A percentile compares a stretch with the other conserved stretches of the same genome.
phyloP scores from a whole-genome alignment of 1,140 invertebrate genomes.

The Myzus persicae region DNA sequence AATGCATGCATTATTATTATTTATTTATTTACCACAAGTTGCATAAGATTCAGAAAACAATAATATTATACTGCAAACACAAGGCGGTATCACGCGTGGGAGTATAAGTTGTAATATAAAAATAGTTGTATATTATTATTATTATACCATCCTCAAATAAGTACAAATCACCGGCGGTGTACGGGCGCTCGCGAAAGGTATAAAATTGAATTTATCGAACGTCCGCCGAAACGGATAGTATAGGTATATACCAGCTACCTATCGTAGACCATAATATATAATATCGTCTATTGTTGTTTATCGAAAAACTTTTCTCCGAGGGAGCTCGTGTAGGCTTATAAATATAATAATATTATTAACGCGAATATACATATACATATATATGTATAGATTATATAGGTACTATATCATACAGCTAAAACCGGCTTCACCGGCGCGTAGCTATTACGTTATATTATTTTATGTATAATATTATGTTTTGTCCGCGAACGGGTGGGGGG shows the following conservation, averaged over 20 bases:
- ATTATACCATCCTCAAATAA: neutral
- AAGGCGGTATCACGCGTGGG: neutral
- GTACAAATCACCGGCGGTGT: neutral
- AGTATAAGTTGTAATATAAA: neutral
- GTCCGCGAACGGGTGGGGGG: neutral
- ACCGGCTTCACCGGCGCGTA: neutral
- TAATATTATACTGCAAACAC: neutral
- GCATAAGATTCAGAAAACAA: neutral
- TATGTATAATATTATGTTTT: neutral
- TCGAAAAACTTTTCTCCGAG: neutral
- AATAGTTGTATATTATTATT: neutral
- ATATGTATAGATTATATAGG: no score
- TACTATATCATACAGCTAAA: no score
- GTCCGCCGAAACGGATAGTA: neutral
- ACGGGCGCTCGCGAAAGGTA: neutral
- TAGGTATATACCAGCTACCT: neutral
- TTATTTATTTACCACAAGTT: neutral
- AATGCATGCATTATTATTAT: neutral
- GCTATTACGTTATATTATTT: neutral
- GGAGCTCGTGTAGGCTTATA: neutral
- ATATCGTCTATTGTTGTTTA: neutral
- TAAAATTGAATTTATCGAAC: neutral
- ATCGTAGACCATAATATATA: neutral
- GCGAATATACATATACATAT: neutral
- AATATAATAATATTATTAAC: conserved; percentile 1